These are phyloP conservation scores for Acanthurus tractus DNA, from an alignment of 2,797 vertebrate species.

Conservation along the genomic window DNA sequence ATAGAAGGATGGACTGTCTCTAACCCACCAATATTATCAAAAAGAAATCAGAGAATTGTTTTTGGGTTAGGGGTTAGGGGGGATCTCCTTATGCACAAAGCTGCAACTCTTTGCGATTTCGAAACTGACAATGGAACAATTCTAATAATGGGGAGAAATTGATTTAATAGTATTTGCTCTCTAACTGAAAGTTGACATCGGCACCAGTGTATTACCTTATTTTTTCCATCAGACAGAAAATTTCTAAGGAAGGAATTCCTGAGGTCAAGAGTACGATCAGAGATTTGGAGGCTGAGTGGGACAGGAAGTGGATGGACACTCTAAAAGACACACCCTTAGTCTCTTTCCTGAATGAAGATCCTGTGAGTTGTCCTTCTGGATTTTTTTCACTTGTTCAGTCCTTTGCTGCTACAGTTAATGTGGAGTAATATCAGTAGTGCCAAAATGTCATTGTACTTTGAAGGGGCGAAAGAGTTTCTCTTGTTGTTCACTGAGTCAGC, in stretches of 20 bases:
- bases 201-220: neutral
- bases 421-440: neutral
- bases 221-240: constrained; percentile 77
- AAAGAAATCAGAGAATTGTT: too few species aligned
- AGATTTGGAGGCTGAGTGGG: constrained; percentile 84
- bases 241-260: constrained; percentile 77
- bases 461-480: neutral
- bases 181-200: neutral
- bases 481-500: too few species aligned
- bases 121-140: neutral
- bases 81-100: too few species aligned
- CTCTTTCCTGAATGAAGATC: constrained; percentile 77
- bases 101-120: too few species aligned
- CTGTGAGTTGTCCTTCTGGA: constrained; percentile 83
- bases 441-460: neutral
- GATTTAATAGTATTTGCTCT: neutral
- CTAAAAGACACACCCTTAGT: constrained; percentile 80
- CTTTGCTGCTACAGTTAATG: neutral
- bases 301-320: constrained; percentile 86
- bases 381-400: neutral
- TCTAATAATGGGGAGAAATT: neutral
- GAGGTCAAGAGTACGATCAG: constrained; percentile 68
- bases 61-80: too few species aligned
- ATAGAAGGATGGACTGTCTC: neutral
- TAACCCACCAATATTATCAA: neutral